phyloP scores from a whole-genome alignment of 1,140 invertebrate species.

The Drosophila bocqueti region DNA sequence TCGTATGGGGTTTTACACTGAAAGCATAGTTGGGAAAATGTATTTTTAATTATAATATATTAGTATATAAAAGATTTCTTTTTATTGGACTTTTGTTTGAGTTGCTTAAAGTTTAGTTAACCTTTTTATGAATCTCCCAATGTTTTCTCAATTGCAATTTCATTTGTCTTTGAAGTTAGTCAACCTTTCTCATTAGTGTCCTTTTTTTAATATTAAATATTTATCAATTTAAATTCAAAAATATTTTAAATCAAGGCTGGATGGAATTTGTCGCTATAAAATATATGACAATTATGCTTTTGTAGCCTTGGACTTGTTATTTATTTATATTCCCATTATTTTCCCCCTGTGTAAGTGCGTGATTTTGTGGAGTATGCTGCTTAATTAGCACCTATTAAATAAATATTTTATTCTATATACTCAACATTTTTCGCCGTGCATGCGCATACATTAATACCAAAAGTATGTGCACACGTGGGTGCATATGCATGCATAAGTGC shows the following conservation, averaged over 20 bases:
- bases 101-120: not conserved
- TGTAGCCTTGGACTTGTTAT: not conserved
- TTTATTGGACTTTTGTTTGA: not conserved
- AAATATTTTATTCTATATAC: slow-evolving; percentile 36
- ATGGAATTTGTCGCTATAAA: not conserved
- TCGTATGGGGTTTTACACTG: slow-evolving; percentile 16
- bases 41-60: not conserved
- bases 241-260: not conserved
- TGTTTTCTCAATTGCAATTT: not conserved
- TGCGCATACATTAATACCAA: slow-evolving; percentile 20
- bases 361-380: slow-evolving; percentile 23
- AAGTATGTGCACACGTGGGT: slow-evolving; percentile 30
- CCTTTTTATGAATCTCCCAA: not conserved
- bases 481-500: slow-evolving; percentile 36
- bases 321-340: not conserved
- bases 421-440: slow-evolving; percentile 23
- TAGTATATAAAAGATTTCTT: not conserved
- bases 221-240: too few relatives aligned
- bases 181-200: not conserved
- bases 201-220: not conserved
- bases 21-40: not conserved
- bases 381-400: slow-evolving; percentile 45
- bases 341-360: slow-evolving; percentile 28
- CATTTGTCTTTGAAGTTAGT: not conserved
- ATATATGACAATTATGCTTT: not conserved